A percentile compares a stretch with the other conserved stretches of the same genome.
Evolutionary conservation across 2,113 vertebrate genomes (phyloP).

Genomic region (Indri indri): DNA sequence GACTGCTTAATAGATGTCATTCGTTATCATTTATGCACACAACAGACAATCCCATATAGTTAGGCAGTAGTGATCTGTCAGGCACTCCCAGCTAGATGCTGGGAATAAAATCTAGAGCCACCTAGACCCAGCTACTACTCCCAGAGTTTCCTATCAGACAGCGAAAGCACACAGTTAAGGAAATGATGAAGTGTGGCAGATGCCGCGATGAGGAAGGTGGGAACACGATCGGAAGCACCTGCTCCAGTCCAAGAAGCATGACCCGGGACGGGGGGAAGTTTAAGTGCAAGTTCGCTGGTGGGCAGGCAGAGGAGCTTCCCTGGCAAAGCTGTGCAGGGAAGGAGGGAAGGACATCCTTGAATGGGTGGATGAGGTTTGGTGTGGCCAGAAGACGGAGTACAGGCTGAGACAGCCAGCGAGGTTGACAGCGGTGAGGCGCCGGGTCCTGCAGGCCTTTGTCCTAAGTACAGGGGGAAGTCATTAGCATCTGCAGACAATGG

Average conservation of each 20-base stretch:
- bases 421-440: no score
- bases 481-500: fast-evolving
- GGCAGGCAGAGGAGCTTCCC: background rate
- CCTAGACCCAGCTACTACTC: background rate
- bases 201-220: background rate
- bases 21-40: background rate
- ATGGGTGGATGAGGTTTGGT: no score
- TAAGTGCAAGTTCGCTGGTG: background rate
- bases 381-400: background rate
- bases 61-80: background rate
- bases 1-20: background rate
- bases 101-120: background rate
- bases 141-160: background rate
- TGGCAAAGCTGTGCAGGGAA: background rate
- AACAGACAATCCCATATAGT: background rate
- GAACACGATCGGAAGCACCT: background rate
- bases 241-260: background rate
- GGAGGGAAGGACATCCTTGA: background rate
- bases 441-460: background rate
- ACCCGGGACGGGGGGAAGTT: background rate
- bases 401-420: background rate
- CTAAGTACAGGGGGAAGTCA: background rate
- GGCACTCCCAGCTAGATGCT: background rate
- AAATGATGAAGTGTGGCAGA: background rate
- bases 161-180: background rate